These are phyloP conservation scores for Drosophila setosimentum DNA, from an alignment of 2,888 invertebrate species.

Conservation along the genomic window DNA sequence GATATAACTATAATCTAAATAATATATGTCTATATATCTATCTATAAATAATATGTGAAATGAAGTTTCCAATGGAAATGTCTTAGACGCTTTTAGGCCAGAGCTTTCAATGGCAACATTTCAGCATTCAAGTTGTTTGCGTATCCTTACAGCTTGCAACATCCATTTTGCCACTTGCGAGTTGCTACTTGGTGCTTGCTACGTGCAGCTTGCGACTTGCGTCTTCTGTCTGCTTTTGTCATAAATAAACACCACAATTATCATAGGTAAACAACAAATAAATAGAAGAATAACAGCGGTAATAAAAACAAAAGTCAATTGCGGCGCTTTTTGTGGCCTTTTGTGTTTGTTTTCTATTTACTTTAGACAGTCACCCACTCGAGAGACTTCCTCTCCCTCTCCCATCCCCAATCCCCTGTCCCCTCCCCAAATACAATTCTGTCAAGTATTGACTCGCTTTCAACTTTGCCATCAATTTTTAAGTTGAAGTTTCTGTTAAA, in stretches of 20 bases:
- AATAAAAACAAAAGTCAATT: slow-evolving; percentile 74
- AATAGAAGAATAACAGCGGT: slow-evolving; percentile 49
- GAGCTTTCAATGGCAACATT: slow-evolving; percentile 14
- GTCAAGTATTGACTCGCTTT: slow-evolving; percentile 14
- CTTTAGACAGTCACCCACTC: slow-evolving; percentile 37
- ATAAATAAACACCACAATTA: slow-evolving; percentile 76
- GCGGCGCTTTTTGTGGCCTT: slow-evolving; percentile 55
- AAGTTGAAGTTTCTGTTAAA: slow-evolving; percentile 62
- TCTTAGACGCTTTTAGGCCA: not conserved
- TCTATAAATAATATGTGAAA: not conserved
- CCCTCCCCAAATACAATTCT: not conserved
- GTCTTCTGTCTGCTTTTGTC: slow-evolving; percentile 36
- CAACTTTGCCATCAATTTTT: slow-evolving; percentile 51
- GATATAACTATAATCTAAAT: not conserved
- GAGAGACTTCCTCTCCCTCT: not conserved
- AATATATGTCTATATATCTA: not conserved
- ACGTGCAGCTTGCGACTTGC: not conserved
- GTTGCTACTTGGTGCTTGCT: not conserved
- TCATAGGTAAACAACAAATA: slow-evolving; percentile 77
- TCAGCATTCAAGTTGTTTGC: not conserved
- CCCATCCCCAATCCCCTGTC: not conserved
- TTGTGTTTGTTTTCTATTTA: slow-evolving; percentile 45
- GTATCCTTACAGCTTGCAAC: slow-evolving; percentile 2
- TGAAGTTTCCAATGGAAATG: not conserved
- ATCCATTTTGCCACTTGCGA: not conserved